Evolutionary conservation across 2,113 vertebrate species (phyloP).

Genomic region (Hipposideros armiger): DNA sequence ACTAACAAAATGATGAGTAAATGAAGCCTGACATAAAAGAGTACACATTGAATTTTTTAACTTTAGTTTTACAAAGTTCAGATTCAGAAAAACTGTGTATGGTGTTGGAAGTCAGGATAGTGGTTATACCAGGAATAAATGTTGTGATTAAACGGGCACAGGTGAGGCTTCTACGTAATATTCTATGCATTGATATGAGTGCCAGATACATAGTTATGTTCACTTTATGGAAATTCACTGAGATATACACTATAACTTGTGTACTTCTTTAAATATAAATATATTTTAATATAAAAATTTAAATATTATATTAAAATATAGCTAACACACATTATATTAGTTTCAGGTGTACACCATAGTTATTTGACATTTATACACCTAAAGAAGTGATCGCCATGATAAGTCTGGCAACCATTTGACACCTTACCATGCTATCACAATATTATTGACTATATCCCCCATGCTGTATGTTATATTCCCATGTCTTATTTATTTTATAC

Average conservation of each 20-base stretch:
- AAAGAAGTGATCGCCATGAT: too few species aligned
- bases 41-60: neutral
- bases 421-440: too few species aligned
- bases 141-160: neutral
- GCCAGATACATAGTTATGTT: neutral
- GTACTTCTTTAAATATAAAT: neutral
- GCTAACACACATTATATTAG: too few species aligned
- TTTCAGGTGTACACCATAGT: too few species aligned
- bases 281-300: neutral
- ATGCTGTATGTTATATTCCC: too few species aligned
- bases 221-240: neutral
- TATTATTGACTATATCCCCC: too few species aligned
- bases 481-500: too few species aligned
- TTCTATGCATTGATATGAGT: neutral
- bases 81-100: neutral
- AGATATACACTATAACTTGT: neutral
- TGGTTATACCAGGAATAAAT: neutral
- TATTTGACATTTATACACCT: too few species aligned
- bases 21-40: neutral
- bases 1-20: neutral
- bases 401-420: too few species aligned
- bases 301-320: too few species aligned
- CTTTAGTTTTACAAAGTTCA: constrained; percentile 22
- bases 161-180: neutral
- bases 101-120: neutral